Base-by-base conservation (phyloP, 1,140 invertebrate species). In the Aphidius ervi region DNA sequence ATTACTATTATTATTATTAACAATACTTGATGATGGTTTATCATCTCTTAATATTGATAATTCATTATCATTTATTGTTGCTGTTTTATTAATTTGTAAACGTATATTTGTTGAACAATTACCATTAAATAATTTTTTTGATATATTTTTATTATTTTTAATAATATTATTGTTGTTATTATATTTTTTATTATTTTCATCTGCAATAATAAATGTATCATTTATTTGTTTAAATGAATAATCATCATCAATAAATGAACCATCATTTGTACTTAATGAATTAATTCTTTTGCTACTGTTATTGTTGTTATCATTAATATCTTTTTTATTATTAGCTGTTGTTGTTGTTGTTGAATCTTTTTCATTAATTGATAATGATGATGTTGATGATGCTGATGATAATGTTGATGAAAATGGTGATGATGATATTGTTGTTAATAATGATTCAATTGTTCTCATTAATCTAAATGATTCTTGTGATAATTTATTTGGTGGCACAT, bases 381-480 rank as follows among this genome's bases (percentile, higher is more conserved):
- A 47, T n/a, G 66, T 9, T 64, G 57, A 45, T 46, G 52, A 49
- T 46, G 57, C 10, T 54, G 54, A 57, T 52, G 57, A 47, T 63
- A 58, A 46, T 63, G 20, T 56, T 10, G 62, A 66, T 39, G 65
- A 64, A 7, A 64, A 56, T 39, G 58, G 54, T n/a, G 46, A 61
- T 40, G 67, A 49, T 53, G 73, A 70, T 4, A 80, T 66, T 55
- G 85, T 87, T 60, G 81, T 75, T 40, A 88, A 65, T 16, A 89
- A 71, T 9, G 87, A 88, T 62, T 87, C 84, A 45, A 87, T 84
- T 5, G 86, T 88, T 61, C 87, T 78, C 65, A 86, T 79, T 50
- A 88, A 74, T 43, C 85, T 81, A 62, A 86, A 88, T 9, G 87
- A 86, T 74, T 88, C 87, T 65, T 87, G 83, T 0, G 86, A 83